Conservation (phyloP, 2,113 vertebrate species). For the Cranoglanis bouderius region DNA sequence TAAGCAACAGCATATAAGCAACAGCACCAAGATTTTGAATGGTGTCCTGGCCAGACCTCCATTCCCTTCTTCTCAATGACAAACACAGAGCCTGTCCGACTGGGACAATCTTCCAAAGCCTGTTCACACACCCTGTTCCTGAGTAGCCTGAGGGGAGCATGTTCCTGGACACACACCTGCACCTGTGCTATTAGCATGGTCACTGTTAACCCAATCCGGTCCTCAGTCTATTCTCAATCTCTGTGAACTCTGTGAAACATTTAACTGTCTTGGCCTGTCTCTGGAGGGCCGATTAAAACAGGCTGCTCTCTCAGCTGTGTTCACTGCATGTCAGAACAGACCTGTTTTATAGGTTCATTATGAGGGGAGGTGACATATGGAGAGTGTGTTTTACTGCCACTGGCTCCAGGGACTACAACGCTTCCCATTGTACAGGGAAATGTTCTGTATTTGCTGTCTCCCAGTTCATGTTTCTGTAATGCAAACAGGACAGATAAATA, state of each 20-base stretch:
- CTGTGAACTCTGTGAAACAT: constrained; percentile 64
- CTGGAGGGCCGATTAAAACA: constrained; percentile 70
- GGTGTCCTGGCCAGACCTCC: neutral
- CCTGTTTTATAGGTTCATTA: constrained; percentile 78
- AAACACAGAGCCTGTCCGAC: constrained; percentile 34
- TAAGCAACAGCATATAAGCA: constrained; percentile 34
- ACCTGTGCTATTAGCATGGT: constrained; percentile 63
- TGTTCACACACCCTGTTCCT: constrained; percentile 47
- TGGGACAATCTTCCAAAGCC: constrained; percentile 43
- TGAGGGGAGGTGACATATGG: constrained; percentile 69
- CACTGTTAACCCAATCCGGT: constrained; percentile 46
- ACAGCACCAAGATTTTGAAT: neutral
- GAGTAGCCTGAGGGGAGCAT: constrained; percentile 30
- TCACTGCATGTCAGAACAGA: constrained; percentile 69
- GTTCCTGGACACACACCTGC: constrained; percentile 60
- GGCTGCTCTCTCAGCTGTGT: constrained; percentile 70
- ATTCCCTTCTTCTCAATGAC: constrained; percentile 24
- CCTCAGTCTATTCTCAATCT: constrained; percentile 24
- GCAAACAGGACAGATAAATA: constrained; percentile 21
- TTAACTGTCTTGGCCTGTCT: constrained; percentile 60
- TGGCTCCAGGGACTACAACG: constrained; percentile 72
- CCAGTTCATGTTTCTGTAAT: constrained; percentile 14
- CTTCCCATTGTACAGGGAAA: constrained; percentile 66
- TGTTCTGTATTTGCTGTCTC: constrained; percentile 37
- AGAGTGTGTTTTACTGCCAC: constrained; percentile 77